Evolutionary conservation across 2,888 invertebrate species (phyloP).

Genomic region (Parnassius mnemosyne): DNA sequence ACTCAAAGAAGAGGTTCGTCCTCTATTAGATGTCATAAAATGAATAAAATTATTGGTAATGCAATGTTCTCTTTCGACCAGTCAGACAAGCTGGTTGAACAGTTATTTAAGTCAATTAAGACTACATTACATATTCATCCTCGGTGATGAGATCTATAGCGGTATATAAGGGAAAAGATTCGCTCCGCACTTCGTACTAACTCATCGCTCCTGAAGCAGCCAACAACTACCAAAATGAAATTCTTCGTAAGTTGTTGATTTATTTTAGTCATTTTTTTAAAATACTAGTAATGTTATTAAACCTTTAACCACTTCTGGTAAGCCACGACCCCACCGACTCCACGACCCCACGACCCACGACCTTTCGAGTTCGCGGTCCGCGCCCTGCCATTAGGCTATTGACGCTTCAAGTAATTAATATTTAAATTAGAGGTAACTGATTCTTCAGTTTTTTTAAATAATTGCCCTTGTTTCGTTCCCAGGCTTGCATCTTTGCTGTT

Average conservation of each 20-base stretch:
- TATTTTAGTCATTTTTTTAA: slow-evolving; percentile 11
- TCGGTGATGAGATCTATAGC: slow-evolving; percentile 23
- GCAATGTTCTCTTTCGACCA: slow-evolving; percentile 8
- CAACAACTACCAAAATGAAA: slow-evolving; percentile 47
- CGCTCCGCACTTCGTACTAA: slow-evolving; percentile 32
- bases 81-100: slow-evolving; percentile 2
- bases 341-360: no score
- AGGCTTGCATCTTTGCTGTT: slow-evolving; percentile 42
- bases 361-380: no score
- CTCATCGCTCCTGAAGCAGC: slow-evolving; percentile 32
- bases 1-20: slow-evolving; percentile 8
- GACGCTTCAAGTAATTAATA: no score
- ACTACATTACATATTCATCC: slow-evolving; percentile 1
- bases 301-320: no score
- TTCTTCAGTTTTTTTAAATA: slow-evolving; percentile 23
- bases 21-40: slow-evolving; percentile 8
- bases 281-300: no score
- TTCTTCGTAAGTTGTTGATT: slow-evolving; percentile 51
- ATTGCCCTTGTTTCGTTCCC: slow-evolving; percentile 2
- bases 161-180: slow-evolving; percentile 49
- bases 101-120: background rate
- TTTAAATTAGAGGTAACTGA: no score
- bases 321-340: no score
- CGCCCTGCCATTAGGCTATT: no score
- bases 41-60: slow-evolving; percentile 20